Conservation (phyloP, 1,140 invertebrate species). For the Micrasema longulum region DNA sequence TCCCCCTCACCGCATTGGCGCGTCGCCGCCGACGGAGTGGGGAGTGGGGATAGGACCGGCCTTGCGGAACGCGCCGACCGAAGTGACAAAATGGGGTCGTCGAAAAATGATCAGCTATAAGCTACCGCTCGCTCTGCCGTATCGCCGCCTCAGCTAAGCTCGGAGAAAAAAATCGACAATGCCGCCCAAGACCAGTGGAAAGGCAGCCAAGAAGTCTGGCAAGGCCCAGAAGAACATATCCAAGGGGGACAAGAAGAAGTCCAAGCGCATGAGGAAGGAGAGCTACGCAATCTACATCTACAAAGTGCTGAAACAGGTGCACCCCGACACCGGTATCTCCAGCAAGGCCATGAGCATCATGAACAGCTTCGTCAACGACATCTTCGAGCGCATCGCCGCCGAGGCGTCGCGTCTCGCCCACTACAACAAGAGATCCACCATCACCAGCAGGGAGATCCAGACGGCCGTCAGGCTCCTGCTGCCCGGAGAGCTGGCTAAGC, state of each 20-base stretch:
- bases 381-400: slow-evolving; percentile 73
- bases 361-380: slow-evolving; percentile 73
- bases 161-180: slow-evolving; percentile 78
- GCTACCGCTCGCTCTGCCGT: too few species aligned
- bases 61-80: too few species aligned
- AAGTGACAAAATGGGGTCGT: too few species aligned
- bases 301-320: slow-evolving; percentile 72
- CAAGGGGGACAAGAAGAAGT: slow-evolving; percentile 71
- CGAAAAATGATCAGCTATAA: too few species aligned
- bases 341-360: slow-evolving; percentile 74
- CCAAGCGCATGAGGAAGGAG: slow-evolving; percentile 72
- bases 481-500: slow-evolving; percentile 70
- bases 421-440: slow-evolving; percentile 68
- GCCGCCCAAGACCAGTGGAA: slow-evolving; percentile 71
- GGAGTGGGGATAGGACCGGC: too few species aligned
- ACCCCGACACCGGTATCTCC: slow-evolving; percentile 67
- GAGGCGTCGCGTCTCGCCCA: slow-evolving; percentile 75
- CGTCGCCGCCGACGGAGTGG: too few species aligned
- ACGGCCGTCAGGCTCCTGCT: slow-evolving; percentile 72
- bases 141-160: too few species aligned
- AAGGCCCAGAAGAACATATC: slow-evolving; percentile 70
- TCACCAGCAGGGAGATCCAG: slow-evolving; percentile 73
- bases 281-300: slow-evolving; percentile 80
- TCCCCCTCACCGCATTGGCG: too few species aligned
- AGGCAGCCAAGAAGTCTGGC: slow-evolving; percentile 57